These are phyloP conservation scores for Tapirus terrestris DNA, from an alignment of 2,113 vertebrate species.

Conservation along the genomic window DNA sequence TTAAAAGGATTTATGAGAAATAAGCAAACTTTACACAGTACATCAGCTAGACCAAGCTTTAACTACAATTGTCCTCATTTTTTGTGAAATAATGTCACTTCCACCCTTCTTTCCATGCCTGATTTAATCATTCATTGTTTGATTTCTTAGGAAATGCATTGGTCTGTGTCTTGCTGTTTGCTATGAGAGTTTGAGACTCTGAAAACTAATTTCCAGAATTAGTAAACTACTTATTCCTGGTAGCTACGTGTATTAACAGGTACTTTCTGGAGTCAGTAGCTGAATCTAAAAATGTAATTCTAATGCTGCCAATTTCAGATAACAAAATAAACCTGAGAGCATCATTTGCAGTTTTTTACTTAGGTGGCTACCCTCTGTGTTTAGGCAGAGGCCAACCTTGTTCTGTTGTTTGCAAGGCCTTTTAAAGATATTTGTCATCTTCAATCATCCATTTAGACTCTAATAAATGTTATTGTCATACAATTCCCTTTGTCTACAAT, in stretches of 20 bases:
- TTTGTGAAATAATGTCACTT: neutral
- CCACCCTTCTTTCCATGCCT: neutral
- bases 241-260: neutral
- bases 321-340: neutral
- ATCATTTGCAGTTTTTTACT: neutral
- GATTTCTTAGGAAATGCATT: neutral
- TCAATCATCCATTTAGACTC: neutral
- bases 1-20: neutral
- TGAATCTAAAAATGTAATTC: neutral
- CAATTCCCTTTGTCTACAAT: neutral
- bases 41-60: neutral
- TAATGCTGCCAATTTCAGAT: neutral
- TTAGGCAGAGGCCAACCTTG: neutral
- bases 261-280: neutral
- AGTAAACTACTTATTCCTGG: neutral
- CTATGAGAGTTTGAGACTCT: neutral
- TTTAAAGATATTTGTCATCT: neutral
- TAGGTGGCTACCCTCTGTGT: neutral
- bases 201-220: neutral
- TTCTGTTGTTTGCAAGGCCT: neutral
- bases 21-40: neutral
- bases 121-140: neutral
- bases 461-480: neutral
- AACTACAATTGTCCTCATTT: neutral
- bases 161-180: neutral